Evolutionary conservation across 2,888 invertebrate genomes (phyloP), one percentile per base, ranked within the genome.

Genomic region (Stenoptilia bipunctidactyla): DNA sequence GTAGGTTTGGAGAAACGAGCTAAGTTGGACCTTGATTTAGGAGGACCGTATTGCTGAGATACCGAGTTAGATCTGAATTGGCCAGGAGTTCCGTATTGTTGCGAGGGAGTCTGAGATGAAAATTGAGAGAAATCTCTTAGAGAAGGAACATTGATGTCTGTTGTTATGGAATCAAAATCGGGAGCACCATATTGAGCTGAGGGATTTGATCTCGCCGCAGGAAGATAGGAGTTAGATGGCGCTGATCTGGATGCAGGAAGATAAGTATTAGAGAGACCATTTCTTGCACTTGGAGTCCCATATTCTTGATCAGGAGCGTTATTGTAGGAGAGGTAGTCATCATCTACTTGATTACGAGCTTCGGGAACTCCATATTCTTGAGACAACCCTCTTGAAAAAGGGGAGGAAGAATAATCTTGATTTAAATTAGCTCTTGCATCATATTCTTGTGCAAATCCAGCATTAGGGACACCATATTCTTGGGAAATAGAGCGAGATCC

Each of bases 341-440:
- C 54, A 15, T 30, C 30, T 5, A 20, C 3, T 8, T 4, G 10
- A n/a, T 10, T 30, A 9, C 30, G 9, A 3, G 12, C 9, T 3
- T 2, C 30, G 15, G 86, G 85, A n/a, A 70, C 75, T 27, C 84
- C 85, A 45, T 86, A 86, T 41, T 75, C 76, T 40, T 75, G 69
- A 38, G 84, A 76, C 2, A 60, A 15, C 12, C 47, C 47, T 36
- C 63, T 60, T 2, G 57, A 49, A n/a, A n/a, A n/a, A n/a, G n/a
- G n/a, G 8, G 20, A 5, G 4, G 20, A 3, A 8, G 20, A 20
- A 20, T 20, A 20, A 20, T 8, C 20, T 20, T 20, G 20, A 48
- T 58, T 58, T 27, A 58, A 58, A 39, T 58, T 55, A 41, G 55
- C 45, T 49, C 52, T 54, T 49, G 61, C 56, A 41, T 56, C 45